Evolutionary conservation across 2,888 invertebrate genomes (phyloP), one percentile per base, ranked within the genome.

Genomic region (Trichopria drosophilae): DNA sequence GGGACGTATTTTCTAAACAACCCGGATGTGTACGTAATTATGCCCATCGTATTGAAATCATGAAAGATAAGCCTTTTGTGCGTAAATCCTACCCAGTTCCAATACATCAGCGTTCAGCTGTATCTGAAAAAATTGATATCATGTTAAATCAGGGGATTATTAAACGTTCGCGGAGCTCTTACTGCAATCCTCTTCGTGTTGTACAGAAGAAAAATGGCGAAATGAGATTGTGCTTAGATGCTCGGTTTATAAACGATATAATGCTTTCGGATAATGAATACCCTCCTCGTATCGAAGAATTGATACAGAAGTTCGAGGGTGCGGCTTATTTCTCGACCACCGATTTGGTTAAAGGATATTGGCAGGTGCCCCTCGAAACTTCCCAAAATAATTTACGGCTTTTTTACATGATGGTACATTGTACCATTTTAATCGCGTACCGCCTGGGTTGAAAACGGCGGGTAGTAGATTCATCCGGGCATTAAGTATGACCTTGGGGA

Each of bases 141-240:
- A 55, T 74, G 34, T 32, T 70, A 10, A 35, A 64, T 3, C 64
- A 65, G 39, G 51, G 58, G 2, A 65, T 72, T 2, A 68, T 70
- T 10, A 53, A 64, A 42, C 60, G 59, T 10, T 66, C 66, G 1
- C 60, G 57, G 32, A 65, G 61, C 23, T 58, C 62, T 0, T 66
- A 64, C 35, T 64, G 64, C 6, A 63, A 57, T 16, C 64, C 63
- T 0, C 41, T 67, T 1, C 12, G 39, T 2, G 26, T 40, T 1
- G 20, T 44, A 15, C 18, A 1, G n/a, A 46, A 44, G n/a, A 44
- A 44, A 23, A n/a, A 31, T 23, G 32, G 32, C 3, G 10, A 10
- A 2, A 23, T 34, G 3, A 6, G 43, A 6, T 9, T 44, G 4
- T 44, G 35, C 12, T n/a, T 44, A 7, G 44, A 44, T 7, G 44